Percentiles rank a stretch among this genome's conserved stretches.
phyloP scores from a whole-genome alignment of 2,113 vertebrate species.

The Nansenia antarctica region DNA sequence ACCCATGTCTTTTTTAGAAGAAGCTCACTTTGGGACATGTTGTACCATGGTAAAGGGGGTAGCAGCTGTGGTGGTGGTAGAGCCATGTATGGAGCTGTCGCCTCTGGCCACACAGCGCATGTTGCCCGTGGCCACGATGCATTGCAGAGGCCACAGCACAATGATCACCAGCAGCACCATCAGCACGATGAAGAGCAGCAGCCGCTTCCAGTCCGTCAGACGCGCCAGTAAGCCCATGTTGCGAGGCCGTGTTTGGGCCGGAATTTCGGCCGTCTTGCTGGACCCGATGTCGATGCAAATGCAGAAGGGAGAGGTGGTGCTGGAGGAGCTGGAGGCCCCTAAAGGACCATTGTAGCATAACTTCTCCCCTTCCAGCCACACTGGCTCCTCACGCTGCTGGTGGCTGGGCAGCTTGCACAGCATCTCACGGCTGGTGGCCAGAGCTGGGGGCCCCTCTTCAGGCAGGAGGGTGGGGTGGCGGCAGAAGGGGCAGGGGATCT shows the following conservation, averaged over 20 bases:
- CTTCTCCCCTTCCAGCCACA: conserved; percentile 91
- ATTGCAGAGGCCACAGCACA: conserved; percentile 90
- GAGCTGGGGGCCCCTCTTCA: conserved; percentile 78
- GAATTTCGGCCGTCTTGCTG: conserved; percentile 59
- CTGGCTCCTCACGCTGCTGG: conserved; percentile 78
- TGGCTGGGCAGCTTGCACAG: conserved; percentile 83
- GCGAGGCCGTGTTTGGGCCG: rapidly evolving
- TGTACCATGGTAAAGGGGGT: not conserved
- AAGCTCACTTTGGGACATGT: not conserved
- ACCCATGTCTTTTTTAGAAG: not conserved
- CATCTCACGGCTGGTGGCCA: conserved; percentile 84
- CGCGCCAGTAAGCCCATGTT: conserved; percentile 57
- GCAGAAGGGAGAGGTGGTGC: conserved; percentile 60
- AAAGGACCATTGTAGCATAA: conserved; percentile 80
- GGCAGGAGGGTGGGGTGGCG: conserved; percentile 84
- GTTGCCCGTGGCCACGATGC: conserved; percentile 83
- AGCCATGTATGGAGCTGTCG: not conserved
- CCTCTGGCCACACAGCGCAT: conserved; percentile 73
- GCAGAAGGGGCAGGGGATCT: conserved; percentile 89
- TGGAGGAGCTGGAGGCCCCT: not conserved
- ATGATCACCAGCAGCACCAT: conserved; percentile 82
- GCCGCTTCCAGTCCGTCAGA: conserved; percentile 83
- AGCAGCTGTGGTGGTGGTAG: not conserved
- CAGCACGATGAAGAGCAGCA: conserved; percentile 76
- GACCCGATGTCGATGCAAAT: conserved; percentile 88